A percentile compares a stretch with the other conserved stretches of the same genome.
These are phyloP conservation scores for Sebastes matsubarae DNA, from an alignment of 2,797 vertebrate genomes.

Conservation along the genomic window DNA sequence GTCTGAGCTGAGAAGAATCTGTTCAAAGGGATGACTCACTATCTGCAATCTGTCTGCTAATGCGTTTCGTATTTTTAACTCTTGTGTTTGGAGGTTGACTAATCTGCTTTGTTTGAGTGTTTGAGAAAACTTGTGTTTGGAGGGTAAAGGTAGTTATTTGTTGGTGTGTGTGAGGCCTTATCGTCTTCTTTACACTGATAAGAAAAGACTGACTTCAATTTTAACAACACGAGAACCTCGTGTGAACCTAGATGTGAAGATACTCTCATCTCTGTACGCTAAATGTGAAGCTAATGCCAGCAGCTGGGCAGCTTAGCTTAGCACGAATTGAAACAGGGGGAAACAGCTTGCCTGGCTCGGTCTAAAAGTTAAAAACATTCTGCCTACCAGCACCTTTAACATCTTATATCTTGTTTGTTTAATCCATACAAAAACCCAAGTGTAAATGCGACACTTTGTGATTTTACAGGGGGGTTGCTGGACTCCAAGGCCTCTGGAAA, in stretches of 20 bases:
- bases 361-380: too few species aligned
- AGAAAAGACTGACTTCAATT: background rate
- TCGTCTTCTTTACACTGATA: background rate
- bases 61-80: constrained; percentile 25
- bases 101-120: constrained; percentile 14
- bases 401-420: too few species aligned
- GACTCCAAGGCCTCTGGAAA: too few species aligned
- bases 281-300: too few species aligned
- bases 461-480: too few species aligned
- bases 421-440: too few species aligned
- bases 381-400: background rate
- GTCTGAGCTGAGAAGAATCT: constrained; percentile 33
- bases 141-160: background rate
- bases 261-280: too few species aligned
- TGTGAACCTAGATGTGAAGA: background rate
- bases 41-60: constrained; percentile 37
- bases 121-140: background rate
- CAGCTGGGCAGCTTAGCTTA: too few species aligned
- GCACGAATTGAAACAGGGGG: too few species aligned
- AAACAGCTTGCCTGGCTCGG: too few species aligned
- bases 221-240: background rate
- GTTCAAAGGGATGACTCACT: constrained; percentile 38
- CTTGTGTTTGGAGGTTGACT: background rate
- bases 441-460: too few species aligned
- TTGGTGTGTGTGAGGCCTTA: background rate